A percentile compares a stretch with the other conserved stretches of the same genome.
phyloP scores from a whole-genome alignment of 2,888 invertebrate genomes.

The Drepana falcataria region DNA sequence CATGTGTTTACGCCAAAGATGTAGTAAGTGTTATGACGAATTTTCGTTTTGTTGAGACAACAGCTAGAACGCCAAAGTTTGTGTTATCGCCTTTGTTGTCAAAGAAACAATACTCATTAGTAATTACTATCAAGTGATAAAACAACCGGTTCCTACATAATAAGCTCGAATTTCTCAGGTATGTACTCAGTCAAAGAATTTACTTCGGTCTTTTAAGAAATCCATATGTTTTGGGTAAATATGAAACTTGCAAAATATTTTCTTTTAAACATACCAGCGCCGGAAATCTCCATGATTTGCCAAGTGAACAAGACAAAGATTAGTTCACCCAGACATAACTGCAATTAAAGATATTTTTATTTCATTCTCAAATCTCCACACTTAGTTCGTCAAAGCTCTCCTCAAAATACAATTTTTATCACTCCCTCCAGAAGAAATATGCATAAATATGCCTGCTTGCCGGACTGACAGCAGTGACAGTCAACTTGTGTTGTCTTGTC shows the following conservation, averaged over 20 bases:
- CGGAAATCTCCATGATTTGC: constrained; percentile 60
- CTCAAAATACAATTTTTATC: background rate
- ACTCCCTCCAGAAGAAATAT: too few relatives aligned
- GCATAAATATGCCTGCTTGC: too few relatives aligned
- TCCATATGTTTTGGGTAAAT: background rate
- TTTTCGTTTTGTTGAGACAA: too few relatives aligned
- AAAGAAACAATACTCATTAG: constrained; percentile 33
- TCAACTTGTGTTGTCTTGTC: background rate
- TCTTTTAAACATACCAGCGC: constrained; percentile 46
- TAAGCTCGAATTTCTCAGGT: background rate
- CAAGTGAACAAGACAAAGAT: constrained; percentile 10
- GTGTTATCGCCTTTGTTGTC: constrained; percentile 54
- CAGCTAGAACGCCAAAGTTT: constrained; percentile 17
- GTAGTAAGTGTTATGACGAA: constrained; percentile 8
- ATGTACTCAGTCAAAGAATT: background rate
- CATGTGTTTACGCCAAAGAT: constrained; percentile 18
- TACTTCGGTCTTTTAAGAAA: background rate
- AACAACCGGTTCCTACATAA: constrained; percentile 4
- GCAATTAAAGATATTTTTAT: background rate
- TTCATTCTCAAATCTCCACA: background rate
- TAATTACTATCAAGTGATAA: background rate
- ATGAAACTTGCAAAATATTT: constrained; percentile 10
- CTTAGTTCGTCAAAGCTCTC: background rate
- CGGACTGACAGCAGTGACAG: too few relatives aligned
- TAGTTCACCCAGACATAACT: background rate